Conservation (phyloP, 2,113 vertebrate genomes). For the Rhynchopsitta pachyrhyncha region DNA sequence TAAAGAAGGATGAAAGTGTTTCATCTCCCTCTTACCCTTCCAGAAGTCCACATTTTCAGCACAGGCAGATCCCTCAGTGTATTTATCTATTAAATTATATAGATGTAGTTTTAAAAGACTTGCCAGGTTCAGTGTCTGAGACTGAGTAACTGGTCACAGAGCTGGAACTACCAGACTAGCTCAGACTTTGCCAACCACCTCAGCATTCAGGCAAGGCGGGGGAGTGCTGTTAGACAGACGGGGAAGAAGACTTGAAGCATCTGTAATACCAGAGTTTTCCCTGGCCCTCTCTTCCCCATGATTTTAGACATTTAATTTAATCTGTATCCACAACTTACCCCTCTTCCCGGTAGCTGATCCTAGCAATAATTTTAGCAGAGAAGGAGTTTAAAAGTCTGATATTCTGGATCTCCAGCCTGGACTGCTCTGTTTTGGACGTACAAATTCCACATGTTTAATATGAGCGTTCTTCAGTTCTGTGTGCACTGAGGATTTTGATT, state of each 20-base stretch:
- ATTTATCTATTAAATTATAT: neutral
- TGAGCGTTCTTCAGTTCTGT: neutral
- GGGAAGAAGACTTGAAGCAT: fast-evolving
- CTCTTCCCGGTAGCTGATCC: too few relatives aligned
- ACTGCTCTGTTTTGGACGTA: too few relatives aligned
- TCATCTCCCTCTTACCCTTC: neutral
- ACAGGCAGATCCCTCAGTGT: neutral
- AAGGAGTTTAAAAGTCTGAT: neutral
- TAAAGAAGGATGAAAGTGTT: slow-evolving; percentile 36
- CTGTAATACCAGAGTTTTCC: fast-evolving
- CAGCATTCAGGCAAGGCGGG: too few relatives aligned
- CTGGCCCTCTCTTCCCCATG: neutral
- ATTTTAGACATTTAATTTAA: too few relatives aligned
- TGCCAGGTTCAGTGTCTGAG: neutral
- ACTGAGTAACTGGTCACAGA: fast-evolving
- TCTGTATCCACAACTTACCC: neutral
- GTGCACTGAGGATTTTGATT: neutral
- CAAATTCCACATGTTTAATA: neutral
- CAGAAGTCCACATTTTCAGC: neutral
- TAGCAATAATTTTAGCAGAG: neutral
- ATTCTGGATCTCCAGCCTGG: neutral
- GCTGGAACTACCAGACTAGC: neutral
- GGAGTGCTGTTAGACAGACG: fast-evolving
- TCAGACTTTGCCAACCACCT: neutral
- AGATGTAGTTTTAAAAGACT: neutral